Percentiles rank a stretch among this genome's conserved stretches.
These are phyloP conservation scores for Panzeria rudis DNA, from an alignment of 2,888 invertebrate species.

Conservation along the genomic window DNA sequence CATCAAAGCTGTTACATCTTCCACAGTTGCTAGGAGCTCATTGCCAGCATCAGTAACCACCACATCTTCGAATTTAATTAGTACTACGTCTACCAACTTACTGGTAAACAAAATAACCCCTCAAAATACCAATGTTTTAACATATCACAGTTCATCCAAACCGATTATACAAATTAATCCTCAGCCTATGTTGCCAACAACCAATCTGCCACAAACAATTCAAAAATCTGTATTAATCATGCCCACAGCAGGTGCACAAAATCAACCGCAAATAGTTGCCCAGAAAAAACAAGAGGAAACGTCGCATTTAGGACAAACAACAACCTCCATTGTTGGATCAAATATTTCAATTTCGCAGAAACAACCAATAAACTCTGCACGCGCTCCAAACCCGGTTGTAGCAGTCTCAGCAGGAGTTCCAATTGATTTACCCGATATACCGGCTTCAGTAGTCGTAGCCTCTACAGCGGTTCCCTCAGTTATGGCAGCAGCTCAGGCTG, in stretches of 20 bases:
- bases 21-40: conserved; percentile 14
- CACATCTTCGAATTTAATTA: conserved; percentile 35
- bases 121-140: background rate
- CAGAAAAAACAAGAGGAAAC: conserved; percentile 35
- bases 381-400: conserved; percentile 42
- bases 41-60: conserved; percentile 16
- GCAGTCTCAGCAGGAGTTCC: conserved; percentile 76
- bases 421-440: conserved; percentile 79
- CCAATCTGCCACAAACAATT: conserved; percentile 25
- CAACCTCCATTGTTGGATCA: background rate
- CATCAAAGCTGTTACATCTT: conserved; percentile 73
- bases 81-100: conserved; percentile 23
- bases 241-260: conserved; percentile 57
- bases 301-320: background rate
- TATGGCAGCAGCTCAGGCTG: conserved; percentile 74
- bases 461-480: conserved; percentile 75
- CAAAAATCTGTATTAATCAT: conserved; percentile 60
- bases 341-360: conserved; percentile 46
- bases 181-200: conserved; percentile 18
- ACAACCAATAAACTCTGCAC: conserved; percentile 29
- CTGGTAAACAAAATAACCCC: conserved; percentile 27
- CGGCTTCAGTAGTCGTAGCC: conserved; percentile 79
- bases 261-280: background rate
- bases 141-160: conserved; percentile 46
- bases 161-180: conserved; percentile 56